Base-by-base conservation (phyloP, 2,888 invertebrate genomes). In the Galerucella calmariensis region DNA sequence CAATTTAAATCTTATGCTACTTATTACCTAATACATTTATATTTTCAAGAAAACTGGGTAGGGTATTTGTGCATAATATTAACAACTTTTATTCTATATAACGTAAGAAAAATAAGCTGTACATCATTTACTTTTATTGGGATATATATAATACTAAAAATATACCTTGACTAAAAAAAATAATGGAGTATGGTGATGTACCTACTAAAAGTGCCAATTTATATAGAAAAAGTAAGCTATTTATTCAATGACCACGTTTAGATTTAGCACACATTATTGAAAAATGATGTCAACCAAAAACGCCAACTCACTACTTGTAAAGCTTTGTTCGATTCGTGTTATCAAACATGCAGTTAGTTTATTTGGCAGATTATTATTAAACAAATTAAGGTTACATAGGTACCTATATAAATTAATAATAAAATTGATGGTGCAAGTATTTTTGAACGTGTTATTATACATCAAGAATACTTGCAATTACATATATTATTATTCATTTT, bases 241-340 rank as follows among this genome's bases (percentile, higher is more conserved):
- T 41, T 41, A 41, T 41, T 41, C 35, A 41, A 41, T 41, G 35
- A 41, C 35, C 9, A 41, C 35, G 35, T 51, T 51, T n/a, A 56
- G 14, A 14, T 16, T 16, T n/a, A n/a, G n/a, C 53, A 53, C n/a
- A 20, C 56, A 16, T 35, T 27, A 27, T 27, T 56, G 53, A 41
- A 27, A 51, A 67, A 53, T n/a, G 16, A 68, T 44, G 58, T 68
- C 58, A 68, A 44, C 46, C 9, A 16, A 69, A 69, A 62, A 51
- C 62, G 69, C 69, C 69, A 69, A 69, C 69, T 69, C 69, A 69
- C 69, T 69, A 69, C 27, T 48, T 24, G 8, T 62, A n/a, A 16
- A 69, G 67, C 67, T 35, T n/a, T 35, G n/a, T 53, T 16, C 20
- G 44, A n/a, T 53, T 53, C 53, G n/a, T 53, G 48, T 12, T 48